Conservation (phyloP, 1,140 invertebrate species). For the Schlechtendalia chinensis region DNA sequence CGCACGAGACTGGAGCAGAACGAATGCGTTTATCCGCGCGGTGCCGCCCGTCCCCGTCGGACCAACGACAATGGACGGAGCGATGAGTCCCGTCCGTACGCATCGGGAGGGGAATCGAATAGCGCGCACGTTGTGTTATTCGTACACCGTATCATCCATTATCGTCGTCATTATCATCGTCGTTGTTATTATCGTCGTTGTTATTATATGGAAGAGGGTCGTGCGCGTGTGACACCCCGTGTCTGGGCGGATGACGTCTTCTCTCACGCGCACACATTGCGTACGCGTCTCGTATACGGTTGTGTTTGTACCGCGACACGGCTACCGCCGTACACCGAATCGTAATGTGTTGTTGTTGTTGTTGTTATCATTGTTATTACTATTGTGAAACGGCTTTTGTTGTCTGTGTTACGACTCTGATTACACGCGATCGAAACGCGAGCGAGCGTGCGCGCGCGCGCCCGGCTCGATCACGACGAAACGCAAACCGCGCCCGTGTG, state of each 20-base stretch:
- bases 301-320: slow-evolving; percentile 31
- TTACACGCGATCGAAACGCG: slow-evolving; percentile 41
- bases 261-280: too few relatives aligned
- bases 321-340: slow-evolving; percentile 45
- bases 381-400: slow-evolving; percentile 25
- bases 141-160: too few relatives aligned
- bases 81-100: slow-evolving; percentile 30
- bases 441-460: background rate
- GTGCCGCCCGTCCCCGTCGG: slow-evolving; percentile 26
- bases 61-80: slow-evolving; percentile 32
- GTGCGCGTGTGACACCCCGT: too few relatives aligned
- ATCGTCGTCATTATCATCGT: too few relatives aligned
- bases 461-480: too few relatives aligned
- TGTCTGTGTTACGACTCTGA: slow-evolving; percentile 45
- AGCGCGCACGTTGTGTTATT: background rate
- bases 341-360: slow-evolving; percentile 36
- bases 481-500: slow-evolving; percentile 35
- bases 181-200: too few relatives aligned
- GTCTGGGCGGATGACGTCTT: too few relatives aligned
- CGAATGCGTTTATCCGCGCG: slow-evolving; percentile 38
- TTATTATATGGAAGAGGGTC: background rate
- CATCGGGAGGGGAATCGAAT: slow-evolving; percentile 28
- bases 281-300: background rate
- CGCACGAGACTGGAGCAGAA: too few relatives aligned
- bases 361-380: slow-evolving; percentile 12